A percentile compares a stretch with the other conserved stretches of the same genome.
phyloP scores from a whole-genome alignment of 2,113 vertebrate species.

The Geothlypis trichas region DNA sequence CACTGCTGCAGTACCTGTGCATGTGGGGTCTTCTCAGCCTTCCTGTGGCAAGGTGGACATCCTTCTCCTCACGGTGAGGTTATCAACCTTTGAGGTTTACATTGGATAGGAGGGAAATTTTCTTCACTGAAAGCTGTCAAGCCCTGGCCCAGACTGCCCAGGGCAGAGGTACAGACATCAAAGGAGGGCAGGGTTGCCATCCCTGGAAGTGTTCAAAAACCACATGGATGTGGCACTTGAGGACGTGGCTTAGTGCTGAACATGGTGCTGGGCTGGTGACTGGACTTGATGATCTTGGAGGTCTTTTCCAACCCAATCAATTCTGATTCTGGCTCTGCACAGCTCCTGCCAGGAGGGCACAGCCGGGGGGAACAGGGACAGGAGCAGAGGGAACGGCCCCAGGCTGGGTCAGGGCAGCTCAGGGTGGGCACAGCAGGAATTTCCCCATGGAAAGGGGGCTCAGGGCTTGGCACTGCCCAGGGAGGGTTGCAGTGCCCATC shows the following conservation, averaged over 20 bases:
- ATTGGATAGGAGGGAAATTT: background rate
- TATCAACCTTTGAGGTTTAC: background rate
- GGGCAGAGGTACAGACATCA: background rate
- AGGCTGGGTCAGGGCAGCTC: background rate
- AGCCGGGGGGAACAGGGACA: background rate
- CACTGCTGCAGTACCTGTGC: background rate
- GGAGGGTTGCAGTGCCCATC: background rate
- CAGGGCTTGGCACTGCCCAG: background rate
- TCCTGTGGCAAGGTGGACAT: background rate
- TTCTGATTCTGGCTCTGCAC: background rate
- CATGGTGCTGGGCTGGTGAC: background rate
- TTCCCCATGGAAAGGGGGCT: background rate
- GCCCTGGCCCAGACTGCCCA: background rate
- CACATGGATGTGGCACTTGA: background rate
- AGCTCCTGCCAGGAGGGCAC: background rate
- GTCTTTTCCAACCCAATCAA: background rate
- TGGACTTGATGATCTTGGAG: background rate
- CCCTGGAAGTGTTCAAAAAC: background rate
- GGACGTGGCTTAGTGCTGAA: background rate
- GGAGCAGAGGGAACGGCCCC: background rate
- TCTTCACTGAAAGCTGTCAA: background rate
- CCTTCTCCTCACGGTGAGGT: accelerated
- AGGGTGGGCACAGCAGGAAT: background rate
- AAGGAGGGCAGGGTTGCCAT: background rate
- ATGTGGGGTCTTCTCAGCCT: background rate